Base-by-base conservation (phyloP, 2,888 invertebrate genomes). In the Myopa tessellatipennis region DNA sequence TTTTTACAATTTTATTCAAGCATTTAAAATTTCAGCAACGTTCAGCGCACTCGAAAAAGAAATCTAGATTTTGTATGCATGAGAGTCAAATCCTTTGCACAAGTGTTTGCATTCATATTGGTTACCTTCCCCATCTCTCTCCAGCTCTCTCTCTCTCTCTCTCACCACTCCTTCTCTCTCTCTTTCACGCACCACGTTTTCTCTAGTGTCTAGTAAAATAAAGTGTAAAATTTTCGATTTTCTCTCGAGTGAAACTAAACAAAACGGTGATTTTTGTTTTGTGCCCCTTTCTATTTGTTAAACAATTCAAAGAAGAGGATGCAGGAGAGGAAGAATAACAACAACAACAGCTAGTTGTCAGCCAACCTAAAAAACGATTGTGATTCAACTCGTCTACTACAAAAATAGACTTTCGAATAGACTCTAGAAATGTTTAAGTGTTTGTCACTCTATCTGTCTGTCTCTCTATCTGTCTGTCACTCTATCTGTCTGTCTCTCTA, bases 91-190 rank as follows among this genome's bases (percentile, higher is more conserved):
- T 71, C 60, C 40, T 71, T 58, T 71, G 58, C 50, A 71, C 71
- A 71, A 71, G 58, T 71, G 38, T 71, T 71, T 71, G 60, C 71
- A 18, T 36, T n/a, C 60, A 60, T 60, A 55, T 36, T 71, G n/a
- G 55, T 71, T 52, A 14, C 16, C 55, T 38, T 71, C 16, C 55
- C 0, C 38, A 18, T 36, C 58, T 18, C n/a, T n/a, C 55, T 55
- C 10, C 14, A 3, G 1, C 55, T 55, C 55, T 6, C 55, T 1
- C 55, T 6, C 16, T 1, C 14, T 12, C 55, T 3, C 2, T 55
- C 55, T 5, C n/a, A n/a, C n/a, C n/a, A 50, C 50, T 12, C 50
- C 50, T 50, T 50, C 16, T 14, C 5, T n/a, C 14, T n/a, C 10
- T n/a, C 10, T 16, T 4, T 16, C 5, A n/a, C 55, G 5, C n/a